These are phyloP conservation scores for Leucophenga maculata DNA, from an alignment of 2,888 invertebrate species.

Conservation along the genomic window DNA sequence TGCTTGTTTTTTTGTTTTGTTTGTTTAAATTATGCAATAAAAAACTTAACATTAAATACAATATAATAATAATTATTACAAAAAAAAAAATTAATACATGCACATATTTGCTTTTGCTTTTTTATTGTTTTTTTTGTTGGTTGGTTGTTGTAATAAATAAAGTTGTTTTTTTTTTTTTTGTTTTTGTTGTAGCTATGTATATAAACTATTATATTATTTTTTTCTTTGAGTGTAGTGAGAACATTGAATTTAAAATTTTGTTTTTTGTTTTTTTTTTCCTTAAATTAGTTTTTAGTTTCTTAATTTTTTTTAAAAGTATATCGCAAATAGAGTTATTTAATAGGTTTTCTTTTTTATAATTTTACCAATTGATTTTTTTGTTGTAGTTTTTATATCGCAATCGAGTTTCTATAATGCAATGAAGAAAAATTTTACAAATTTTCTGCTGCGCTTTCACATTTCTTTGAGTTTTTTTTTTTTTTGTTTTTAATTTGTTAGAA, in stretches of 20 bases:
- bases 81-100: constrained; percentile 60
- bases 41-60: constrained; percentile 66
- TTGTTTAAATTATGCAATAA: constrained; percentile 55
- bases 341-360: too few relatives aligned
- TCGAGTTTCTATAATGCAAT: constrained; percentile 57
- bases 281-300: constrained; percentile 60
- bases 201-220: constrained; percentile 10
- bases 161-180: constrained; percentile 29
- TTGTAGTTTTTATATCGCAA: constrained; percentile 47
- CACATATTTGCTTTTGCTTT: constrained; percentile 49
- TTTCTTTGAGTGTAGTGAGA: constrained; percentile 12
- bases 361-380: constrained; percentile 41
- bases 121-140: constrained; percentile 33
- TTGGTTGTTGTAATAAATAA: constrained; percentile 53
- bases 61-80: constrained; percentile 47
- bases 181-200: too few relatives aligned
- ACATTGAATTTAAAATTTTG: constrained; percentile 18
- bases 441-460: constrained; percentile 60
- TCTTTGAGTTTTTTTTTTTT: constrained; percentile 27
- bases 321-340: constrained; percentile 56
- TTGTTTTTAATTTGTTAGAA: constrained; percentile 64
- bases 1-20: constrained; percentile 31
- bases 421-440: constrained; percentile 58
- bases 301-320: constrained; percentile 58
- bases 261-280: constrained; percentile 34